These are phyloP conservation scores for Pseudois nayaur DNA, from an alignment of 2,113 vertebrate genomes.

Conservation along the genomic window DNA sequence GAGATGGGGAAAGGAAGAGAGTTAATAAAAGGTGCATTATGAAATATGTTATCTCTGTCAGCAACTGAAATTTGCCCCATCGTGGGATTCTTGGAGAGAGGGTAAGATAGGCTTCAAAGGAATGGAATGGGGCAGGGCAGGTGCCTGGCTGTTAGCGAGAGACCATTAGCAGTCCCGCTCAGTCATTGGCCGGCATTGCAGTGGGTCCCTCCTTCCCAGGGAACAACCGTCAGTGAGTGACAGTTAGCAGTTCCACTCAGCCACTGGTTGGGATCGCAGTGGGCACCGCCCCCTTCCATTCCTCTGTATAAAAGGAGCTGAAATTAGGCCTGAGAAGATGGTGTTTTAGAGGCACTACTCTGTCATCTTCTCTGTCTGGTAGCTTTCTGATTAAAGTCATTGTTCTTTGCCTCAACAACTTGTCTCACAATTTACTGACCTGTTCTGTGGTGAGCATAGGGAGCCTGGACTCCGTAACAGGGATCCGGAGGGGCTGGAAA, in stretches of 20 bases:
- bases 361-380: background rate
- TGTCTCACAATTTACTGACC: background rate
- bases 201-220: background rate
- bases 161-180: fast-evolving
- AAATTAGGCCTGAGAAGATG: background rate
- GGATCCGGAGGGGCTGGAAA: background rate
- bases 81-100: background rate
- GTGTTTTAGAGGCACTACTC: background rate
- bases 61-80: background rate
- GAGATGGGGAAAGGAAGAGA: background rate
- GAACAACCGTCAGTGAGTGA: background rate
- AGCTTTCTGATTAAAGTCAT: background rate
- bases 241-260: background rate
- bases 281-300: background rate
- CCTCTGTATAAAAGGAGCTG: background rate
- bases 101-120: background rate
- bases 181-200: background rate
- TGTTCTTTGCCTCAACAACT: background rate
- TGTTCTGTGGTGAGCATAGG: background rate
- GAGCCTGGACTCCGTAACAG: background rate
- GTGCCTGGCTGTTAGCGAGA: background rate
- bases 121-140: background rate
- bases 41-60: background rate
- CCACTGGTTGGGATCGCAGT: background rate
- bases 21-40: background rate